Evolutionary conservation across 2,113 vertebrate genomes (phyloP).

Genomic region (Cichladusa arquata): DNA sequence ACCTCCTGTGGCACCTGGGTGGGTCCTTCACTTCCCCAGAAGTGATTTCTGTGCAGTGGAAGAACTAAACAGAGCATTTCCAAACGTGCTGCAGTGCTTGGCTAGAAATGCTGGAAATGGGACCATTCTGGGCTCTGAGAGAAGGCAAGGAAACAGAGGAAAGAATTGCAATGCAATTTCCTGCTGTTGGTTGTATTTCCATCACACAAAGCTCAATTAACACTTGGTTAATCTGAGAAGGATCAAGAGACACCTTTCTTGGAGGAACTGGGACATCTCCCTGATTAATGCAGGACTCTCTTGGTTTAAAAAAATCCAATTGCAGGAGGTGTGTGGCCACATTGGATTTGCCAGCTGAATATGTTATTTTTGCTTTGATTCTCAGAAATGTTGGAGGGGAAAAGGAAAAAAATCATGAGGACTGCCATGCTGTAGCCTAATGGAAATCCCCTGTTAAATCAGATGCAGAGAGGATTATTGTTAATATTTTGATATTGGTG

Average conservation of each 20-base stretch:
- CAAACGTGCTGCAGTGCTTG: rapidly evolving
- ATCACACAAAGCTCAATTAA: not conserved
- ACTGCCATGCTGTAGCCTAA: not conserved
- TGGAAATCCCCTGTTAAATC: not conserved
- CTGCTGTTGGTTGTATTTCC: not conserved
- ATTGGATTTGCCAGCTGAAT: not conserved
- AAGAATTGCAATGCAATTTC: not conserved
- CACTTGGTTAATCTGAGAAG: not conserved
- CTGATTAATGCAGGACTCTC: not conserved
- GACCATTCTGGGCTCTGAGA: not conserved
- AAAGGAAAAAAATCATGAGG: not conserved
- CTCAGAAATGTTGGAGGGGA: not conserved
- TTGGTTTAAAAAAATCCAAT: not conserved
- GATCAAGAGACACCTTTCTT: not conserved
- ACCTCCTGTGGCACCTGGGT: not conserved
- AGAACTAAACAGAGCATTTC: not conserved
- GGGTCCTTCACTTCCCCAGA: not conserved
- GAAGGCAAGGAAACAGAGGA: not conserved
- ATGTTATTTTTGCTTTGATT: not conserved
- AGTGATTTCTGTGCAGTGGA: too few species aligned
- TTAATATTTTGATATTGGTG: not conserved
- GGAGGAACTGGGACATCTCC: not conserved
- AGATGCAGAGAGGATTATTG: not conserved
- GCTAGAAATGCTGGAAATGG: not conserved
- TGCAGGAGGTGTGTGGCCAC: not conserved